Conservation (phyloP, 2,888 invertebrate genomes). For the Amphipyra tragopoginis region DNA sequence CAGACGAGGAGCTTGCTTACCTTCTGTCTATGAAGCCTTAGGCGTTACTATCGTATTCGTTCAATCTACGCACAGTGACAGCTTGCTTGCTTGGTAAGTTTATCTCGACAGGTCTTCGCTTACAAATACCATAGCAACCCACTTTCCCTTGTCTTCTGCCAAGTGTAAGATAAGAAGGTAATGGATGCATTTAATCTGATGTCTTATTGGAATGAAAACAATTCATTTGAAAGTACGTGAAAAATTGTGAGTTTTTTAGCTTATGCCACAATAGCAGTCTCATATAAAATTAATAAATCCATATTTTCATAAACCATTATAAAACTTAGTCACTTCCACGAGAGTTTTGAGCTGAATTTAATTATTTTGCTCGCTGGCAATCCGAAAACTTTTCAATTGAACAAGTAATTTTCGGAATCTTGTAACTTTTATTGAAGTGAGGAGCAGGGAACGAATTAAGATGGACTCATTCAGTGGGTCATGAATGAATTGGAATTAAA, state of each 20-base stretch:
- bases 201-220: slow-evolving; percentile 10
- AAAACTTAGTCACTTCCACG: slow-evolving; percentile 53
- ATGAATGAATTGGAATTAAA: slow-evolving; percentile 66
- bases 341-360: slow-evolving; percentile 64
- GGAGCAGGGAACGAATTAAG: slow-evolving; percentile 60
- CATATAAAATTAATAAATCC: slow-evolving; percentile 51
- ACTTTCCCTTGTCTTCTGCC: slow-evolving; percentile 35
- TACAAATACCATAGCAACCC: slow-evolving; percentile 49
- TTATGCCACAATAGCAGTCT: slow-evolving; percentile 6
- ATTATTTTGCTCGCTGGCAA: slow-evolving; percentile 66
- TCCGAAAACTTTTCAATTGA: slow-evolving; percentile 68
- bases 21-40: slow-evolving; percentile 16
- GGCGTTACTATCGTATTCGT: slow-evolving; percentile 33
- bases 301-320: slow-evolving; percentile 55
- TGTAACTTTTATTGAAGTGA: slow-evolving; percentile 66
- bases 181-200: slow-evolving; percentile 20
- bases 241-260: background rate
- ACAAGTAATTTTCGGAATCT: slow-evolving; percentile 65
- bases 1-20: slow-evolving; percentile 10
- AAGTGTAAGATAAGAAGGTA: slow-evolving; percentile 32
- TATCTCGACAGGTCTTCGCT: slow-evolving; percentile 45
- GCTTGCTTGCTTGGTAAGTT: slow-evolving; percentile 31
- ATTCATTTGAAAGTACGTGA: background rate
- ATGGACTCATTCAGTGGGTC: slow-evolving; percentile 62
- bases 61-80: slow-evolving; percentile 41